Evolutionary conservation across 2,113 vertebrate species (phyloP), one percentile per base, ranked within the genome.

Genomic region (Amblyornis subalaris): DNA sequence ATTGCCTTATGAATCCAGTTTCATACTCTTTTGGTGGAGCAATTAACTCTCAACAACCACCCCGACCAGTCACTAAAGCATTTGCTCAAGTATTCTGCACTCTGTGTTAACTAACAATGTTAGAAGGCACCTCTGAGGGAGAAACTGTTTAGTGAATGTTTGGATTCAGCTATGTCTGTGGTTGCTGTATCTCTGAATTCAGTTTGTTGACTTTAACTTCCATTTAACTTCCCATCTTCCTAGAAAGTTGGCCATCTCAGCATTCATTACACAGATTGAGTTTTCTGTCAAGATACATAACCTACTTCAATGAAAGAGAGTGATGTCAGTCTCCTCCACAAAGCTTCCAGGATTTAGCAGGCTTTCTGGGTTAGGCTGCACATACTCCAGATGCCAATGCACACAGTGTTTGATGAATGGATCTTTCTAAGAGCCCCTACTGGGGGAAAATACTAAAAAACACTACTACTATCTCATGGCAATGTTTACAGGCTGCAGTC

Each of bases 331-430:
- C 28, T 82, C 38, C 33, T 4, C 6, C 29, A 35, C 11, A 74
- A 69, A 82, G 31, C 23, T 70, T 55, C 21, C 21, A 84, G 15
- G 57, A 73, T 14, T 50, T 50, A 42, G 8, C 7, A 42, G 17
- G 58, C 13, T 69, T 29, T 51, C 16, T 8, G 44, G 12, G 53
- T 35, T 18, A 71, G 45, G 24, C 2, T 88, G 58, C 36, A 48
- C 14, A 24, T 26, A 55, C 8, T 76, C 16, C 21, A 87, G 38
- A 73, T 21, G 42, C 12, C 35, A 64, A 10, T 19, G 11, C 8
- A 75, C 6, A 7, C 9, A 42, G 16, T 35, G 38, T 24, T 45
- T 42, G 44, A 83, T 0, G 1, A 72, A 72, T 0, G 1, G 11
- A 55, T 22, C 47, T 35, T 62, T 79, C 55, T 16, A 51, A 26